These are phyloP conservation scores for Heliconius eleuchia DNA, from an alignment of 1,140 invertebrate genomes.

Conservation along the genomic window DNA sequence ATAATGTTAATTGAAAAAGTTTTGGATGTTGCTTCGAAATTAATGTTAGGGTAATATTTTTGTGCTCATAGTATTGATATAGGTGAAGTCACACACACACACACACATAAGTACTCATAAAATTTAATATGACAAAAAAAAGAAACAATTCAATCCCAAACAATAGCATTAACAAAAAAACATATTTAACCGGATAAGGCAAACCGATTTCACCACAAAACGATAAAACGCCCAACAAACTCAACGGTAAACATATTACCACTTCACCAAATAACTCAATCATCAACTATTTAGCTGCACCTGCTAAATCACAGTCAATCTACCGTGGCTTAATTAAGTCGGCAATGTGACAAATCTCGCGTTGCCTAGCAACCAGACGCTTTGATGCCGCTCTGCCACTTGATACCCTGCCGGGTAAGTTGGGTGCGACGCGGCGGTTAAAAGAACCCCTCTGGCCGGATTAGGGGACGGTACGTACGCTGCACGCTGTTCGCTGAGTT, in stretches of 20 bases:
- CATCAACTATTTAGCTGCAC: background rate
- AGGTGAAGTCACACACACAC: too few species aligned
- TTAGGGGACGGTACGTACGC: constrained; percentile 14
- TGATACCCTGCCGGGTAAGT: constrained; percentile 43
- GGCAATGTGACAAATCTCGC: constrained; percentile 47
- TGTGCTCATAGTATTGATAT: background rate
- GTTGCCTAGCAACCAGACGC: constrained; percentile 57
- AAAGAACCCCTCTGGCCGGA: constrained; percentile 39
- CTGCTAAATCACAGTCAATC: constrained; percentile 30
- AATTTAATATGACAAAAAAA: too few species aligned
- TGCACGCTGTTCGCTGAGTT: background rate
- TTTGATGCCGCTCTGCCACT: constrained; percentile 52
- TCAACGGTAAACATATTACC: background rate
- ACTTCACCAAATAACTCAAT: background rate
- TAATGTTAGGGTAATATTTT: background rate
- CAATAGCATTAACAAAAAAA: too few species aligned
- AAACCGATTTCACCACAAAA: too few species aligned
- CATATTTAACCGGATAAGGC: too few species aligned
- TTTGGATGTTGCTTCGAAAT: background rate
- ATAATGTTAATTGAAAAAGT: background rate
- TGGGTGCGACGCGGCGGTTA: constrained; percentile 34
- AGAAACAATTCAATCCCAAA: too few species aligned
- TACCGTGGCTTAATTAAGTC: constrained; percentile 53
- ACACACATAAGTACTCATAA: too few species aligned
- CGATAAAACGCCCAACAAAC: too few species aligned